Percentiles rank a stretch among this genome's conserved stretches.
Evolutionary conservation across 1,140 invertebrate species (phyloP).

Genomic region (Drosophila mauritiana): DNA sequence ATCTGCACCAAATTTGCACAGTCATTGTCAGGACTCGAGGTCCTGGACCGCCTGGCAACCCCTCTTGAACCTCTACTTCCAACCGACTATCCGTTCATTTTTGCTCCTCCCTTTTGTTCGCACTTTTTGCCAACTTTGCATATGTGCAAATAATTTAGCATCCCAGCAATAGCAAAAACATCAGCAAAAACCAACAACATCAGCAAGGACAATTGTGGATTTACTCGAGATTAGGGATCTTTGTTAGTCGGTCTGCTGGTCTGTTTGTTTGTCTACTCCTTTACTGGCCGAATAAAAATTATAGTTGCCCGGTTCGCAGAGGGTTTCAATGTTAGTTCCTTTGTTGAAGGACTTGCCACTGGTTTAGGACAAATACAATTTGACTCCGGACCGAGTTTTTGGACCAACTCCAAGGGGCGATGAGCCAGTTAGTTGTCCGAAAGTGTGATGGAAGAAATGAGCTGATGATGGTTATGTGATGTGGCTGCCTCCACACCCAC

Average conservation of each 20-base stretch:
- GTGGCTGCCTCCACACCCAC: neutral
- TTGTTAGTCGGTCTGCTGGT: slow-evolving; percentile 65
- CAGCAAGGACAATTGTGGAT: slow-evolving; percentile 65
- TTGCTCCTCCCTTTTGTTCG: slow-evolving; percentile 49
- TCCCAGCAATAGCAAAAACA: slow-evolving; percentile 13
- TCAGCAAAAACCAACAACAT: slow-evolving; percentile 24
- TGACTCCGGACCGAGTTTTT: slow-evolving; percentile 16
- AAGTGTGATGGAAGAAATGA: slow-evolving; percentile 48
- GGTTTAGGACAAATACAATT: slow-evolving; percentile 43
- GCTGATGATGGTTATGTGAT: slow-evolving; percentile 38
- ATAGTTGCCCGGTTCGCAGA: slow-evolving; percentile 48
- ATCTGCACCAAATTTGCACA: slow-evolving; percentile 81
- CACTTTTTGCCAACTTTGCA: slow-evolving; percentile 80
- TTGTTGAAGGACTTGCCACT: slow-evolving; percentile 21
- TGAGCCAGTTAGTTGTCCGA: slow-evolving; percentile 15
- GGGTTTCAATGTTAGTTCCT: slow-evolving; percentile 22
- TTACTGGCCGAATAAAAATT: slow-evolving; percentile 71
- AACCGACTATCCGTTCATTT: slow-evolving; percentile 44
- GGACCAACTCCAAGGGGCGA: slow-evolving; percentile 25
- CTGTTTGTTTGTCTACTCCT: slow-evolving; percentile 45
- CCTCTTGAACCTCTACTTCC: slow-evolving; percentile 22
- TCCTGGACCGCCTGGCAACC: slow-evolving; percentile 21
- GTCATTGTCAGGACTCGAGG: slow-evolving; percentile 69
- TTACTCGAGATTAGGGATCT: slow-evolving; percentile 80
- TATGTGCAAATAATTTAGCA: slow-evolving; percentile 81